A percentile compares a stretch with the other conserved stretches of the same genome.
Evolutionary conservation across 2,113 vertebrate genomes (phyloP).

Genomic region (Conger conger): DNA sequence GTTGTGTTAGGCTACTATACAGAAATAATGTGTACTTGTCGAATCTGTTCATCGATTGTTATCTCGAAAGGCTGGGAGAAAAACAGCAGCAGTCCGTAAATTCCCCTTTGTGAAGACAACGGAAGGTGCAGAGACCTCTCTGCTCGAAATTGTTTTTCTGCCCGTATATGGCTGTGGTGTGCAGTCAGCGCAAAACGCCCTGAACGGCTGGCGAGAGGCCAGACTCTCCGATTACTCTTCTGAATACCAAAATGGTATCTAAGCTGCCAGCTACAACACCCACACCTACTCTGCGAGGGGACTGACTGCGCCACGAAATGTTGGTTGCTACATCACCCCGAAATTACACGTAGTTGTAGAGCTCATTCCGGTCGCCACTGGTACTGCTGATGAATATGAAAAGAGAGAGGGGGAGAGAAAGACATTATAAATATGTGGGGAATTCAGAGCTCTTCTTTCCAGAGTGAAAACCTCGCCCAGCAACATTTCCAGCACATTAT

Average conservation of each 20-base stretch:
- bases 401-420: constrained; percentile 27
- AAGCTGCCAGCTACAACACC: background rate
- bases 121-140: constrained; percentile 33
- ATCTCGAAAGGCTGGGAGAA: constrained; percentile 36
- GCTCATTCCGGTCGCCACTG: constrained; percentile 23
- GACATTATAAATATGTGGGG: constrained; percentile 9
- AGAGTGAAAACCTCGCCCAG: constrained; percentile 61
- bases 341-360: constrained; percentile 23
- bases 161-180: constrained; percentile 68
- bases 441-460: constrained; percentile 15
- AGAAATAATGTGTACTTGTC: background rate
- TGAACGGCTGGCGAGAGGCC: constrained; percentile 54
- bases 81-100: constrained; percentile 24
- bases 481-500: constrained; percentile 56
- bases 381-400: constrained; percentile 28
- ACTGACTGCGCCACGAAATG: constrained; percentile 19
- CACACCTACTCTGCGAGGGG: constrained; percentile 33
- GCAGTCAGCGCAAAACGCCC: constrained; percentile 34
- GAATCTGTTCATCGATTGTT: constrained; percentile 42
- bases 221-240: constrained; percentile 50
- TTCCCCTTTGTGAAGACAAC: constrained; percentile 42
- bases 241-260: constrained; percentile 41
- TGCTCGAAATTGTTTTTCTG: constrained; percentile 47
- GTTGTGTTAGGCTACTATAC: background rate
- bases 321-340: constrained; percentile 23